Evolutionary conservation across 2,113 vertebrate species (phyloP).

Genomic region (Pycnonotus jocosus): DNA sequence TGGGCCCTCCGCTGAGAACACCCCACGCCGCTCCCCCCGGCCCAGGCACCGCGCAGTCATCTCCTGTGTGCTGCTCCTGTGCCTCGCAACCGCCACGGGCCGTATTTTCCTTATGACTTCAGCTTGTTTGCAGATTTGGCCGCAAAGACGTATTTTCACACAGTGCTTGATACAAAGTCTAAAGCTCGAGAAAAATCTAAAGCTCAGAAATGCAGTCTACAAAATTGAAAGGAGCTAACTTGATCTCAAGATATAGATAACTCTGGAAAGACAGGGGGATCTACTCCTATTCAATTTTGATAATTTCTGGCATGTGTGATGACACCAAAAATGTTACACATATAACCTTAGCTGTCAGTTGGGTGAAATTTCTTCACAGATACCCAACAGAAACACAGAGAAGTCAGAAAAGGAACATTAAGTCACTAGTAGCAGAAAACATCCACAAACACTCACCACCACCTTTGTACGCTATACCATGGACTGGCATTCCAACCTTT

Average conservation of each 20-base stretch:
- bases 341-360: neutral
- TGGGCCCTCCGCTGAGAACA: constrained; percentile 24
- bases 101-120: constrained; percentile 65
- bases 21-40: neutral
- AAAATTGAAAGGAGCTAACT: neutral
- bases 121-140: constrained; percentile 59
- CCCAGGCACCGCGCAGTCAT: neutral
- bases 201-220: neutral
- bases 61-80: constrained; percentile 46
- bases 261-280: neutral
- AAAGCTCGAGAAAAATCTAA: neutral
- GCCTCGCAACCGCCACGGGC: constrained; percentile 1
- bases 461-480: neutral
- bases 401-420: neutral
- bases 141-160: constrained; percentile 37
- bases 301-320: neutral
- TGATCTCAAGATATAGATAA: neutral
- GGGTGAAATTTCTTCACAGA: neutral
- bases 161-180: constrained; percentile 24
- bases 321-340: neutral
- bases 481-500: neutral
- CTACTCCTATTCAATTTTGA: neutral
- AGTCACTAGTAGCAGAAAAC: neutral
- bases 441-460: neutral
- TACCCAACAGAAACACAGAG: neutral